Base-by-base conservation (phyloP, 2,888 invertebrate species). In the Epinotia bilunana region DNA sequence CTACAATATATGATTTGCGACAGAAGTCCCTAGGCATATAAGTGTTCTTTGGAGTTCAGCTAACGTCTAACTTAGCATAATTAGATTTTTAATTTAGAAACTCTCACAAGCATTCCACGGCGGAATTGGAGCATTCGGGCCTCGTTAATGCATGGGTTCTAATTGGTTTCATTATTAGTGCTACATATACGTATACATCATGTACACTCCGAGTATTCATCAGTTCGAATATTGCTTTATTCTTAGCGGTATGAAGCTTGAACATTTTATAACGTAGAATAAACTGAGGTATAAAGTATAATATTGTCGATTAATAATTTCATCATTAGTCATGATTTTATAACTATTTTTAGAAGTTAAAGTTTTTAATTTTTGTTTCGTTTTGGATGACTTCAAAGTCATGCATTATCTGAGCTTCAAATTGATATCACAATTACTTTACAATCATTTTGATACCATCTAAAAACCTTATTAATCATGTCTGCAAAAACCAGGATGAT, bases 401-500 rank as follows among this genome's bases (percentile, higher is more conserved):
- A 13, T 13, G 46, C 46, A 11, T 43, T 43, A 43, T 43, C 43
- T 6, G 46, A 12, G 49, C 16, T 49, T 13, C 3, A 16, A 49
- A 49, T 13, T 13, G 13, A 49, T 49, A 16, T 46, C 13, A 39
- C n/a, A 16, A 33, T 58, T 57, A 12, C 39, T 28, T 43, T 28
- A 13, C 58, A 60, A 11, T 46, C 60, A 53, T n/a, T 43, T 58
- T 28, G 55, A 43, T 63, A 62, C 53, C 20, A 74, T 58, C 70
- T 46, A 28, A 49, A 64, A 43, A 23, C 43, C 60, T 39, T 71
- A 76, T 80, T 77, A 73, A 77, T 76, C 79, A 76, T 76, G 70
- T 76, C 74, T 62, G 69, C 75, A 78, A 71, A 82, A 83, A 82
- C 78, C 69, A 77, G 75, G 74, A 81, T 84, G 80, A 84, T 81